These are phyloP conservation scores for Acanthosepion esculentum DNA, from an alignment of 2,888 invertebrate species.

Conservation along the genomic window DNA sequence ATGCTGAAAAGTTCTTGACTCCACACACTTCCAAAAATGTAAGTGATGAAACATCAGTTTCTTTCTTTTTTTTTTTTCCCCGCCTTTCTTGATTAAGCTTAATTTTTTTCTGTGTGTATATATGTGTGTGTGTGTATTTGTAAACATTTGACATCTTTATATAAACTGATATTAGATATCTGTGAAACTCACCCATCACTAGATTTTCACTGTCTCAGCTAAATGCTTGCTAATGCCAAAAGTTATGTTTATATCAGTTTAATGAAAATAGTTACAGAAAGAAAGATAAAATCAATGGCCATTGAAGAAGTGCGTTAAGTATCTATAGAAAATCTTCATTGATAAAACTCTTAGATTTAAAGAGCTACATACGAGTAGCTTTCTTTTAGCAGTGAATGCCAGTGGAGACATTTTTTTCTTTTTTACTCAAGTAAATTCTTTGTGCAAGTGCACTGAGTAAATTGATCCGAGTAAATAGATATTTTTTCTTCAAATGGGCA, in stretches of 20 bases:
- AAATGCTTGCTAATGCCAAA: background rate
- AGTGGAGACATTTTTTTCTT: background rate
- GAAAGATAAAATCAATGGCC: background rate
- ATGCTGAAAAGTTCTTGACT: no score
- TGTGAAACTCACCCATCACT: background rate
- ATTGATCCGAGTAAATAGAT: background rate
- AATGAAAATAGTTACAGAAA: background rate
- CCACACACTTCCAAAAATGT: no score
- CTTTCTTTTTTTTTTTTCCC: rapidly evolving
- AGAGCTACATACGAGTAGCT: no score
- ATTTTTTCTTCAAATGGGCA: background rate
- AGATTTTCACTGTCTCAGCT: background rate
- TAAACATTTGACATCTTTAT: background rate
- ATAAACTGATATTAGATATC: background rate
- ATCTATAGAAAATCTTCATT: background rate
- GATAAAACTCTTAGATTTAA: background rate
- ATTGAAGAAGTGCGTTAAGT: background rate
- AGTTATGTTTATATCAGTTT: background rate
- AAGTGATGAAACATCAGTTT: no score
- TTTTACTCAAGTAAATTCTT: background rate
- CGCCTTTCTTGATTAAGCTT: no score
- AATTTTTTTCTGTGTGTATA: no score
- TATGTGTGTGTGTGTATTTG: no score
- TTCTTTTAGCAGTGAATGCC: background rate
- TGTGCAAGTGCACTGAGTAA: background rate